Evolutionary conservation across 2,888 invertebrate genomes (phyloP), one percentile per base, ranked within the genome.

Genomic region (Habroteleia sp.): DNA sequence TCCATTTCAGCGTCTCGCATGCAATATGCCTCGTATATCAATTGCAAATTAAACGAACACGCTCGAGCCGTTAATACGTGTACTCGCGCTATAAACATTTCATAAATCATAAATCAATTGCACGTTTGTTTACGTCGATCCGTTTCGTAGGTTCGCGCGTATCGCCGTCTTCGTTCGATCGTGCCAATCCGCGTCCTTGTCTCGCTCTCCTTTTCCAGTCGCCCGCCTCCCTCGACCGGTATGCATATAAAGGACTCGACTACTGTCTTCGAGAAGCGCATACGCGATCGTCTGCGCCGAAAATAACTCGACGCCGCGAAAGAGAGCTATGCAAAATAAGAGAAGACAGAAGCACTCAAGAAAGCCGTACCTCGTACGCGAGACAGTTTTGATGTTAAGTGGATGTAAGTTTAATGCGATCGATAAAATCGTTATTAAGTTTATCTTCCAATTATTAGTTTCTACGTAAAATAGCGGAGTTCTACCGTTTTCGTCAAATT

Each of bases 301-400:
- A 76, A 76, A 76, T 76, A 76, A 63, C 66, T 60, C 62, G 37
- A 20, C 62, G 62, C 37, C 41, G 17, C 66, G 71, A 71, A 72
- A 60, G 63, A 46, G 54, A 56, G 6, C 10, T 23, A 33, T 27
- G 44, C 20, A 20, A 41, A 39, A 48, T 23, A 48, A 56, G 56
- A 52, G 39, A 35, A 27, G 56, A 66, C 13, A 20, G 31, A 27
- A 41, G 16, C 33, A 42, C 42, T 42, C 29, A 48, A 33, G 33
- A 31, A n/a, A n/a, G n/a, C n/a, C n/a, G 11, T 10, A 25, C 25
- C 3, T 27, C 11, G 23, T 4, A 23, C 23, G 44, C 35, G 54
- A 62, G 50, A 46, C 37, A 60, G 23, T 69, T 60, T 39, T 46
- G 31, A 41, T 42, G 35, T 20, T 42, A 48, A 58, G 33, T 46